These are phyloP conservation scores for Nephrocerus scutellatus DNA, from an alignment of 2,888 invertebrate species.

Conservation along the genomic window DNA sequence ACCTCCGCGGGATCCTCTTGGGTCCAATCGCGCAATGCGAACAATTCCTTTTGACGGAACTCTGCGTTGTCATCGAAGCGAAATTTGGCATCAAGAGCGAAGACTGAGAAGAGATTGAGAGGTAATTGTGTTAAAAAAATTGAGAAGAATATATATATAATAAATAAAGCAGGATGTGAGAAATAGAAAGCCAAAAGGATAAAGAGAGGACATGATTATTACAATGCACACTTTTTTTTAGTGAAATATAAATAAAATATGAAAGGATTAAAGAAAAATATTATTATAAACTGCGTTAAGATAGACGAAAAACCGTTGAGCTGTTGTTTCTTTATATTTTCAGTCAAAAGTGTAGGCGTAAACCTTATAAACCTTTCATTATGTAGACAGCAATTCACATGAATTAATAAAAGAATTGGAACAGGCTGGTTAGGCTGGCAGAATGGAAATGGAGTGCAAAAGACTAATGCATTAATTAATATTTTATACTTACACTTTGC, in stretches of 20 bases:
- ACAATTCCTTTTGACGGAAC: slow-evolving; percentile 84
- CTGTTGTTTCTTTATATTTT: too few relatives aligned
- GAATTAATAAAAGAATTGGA: too few relatives aligned
- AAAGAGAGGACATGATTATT: too few relatives aligned
- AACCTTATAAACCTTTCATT: too few relatives aligned
- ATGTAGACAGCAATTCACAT: too few relatives aligned
- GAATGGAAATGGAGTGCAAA: too few relatives aligned
- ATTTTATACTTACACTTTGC: slow-evolving; percentile 10
- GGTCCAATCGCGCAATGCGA: slow-evolving; percentile 73
- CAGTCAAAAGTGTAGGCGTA: too few relatives aligned
- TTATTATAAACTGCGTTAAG: neutral
- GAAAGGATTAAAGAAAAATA: neutral
- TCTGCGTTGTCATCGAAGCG: slow-evolving; percentile 93
- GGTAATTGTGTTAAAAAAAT: neutral
- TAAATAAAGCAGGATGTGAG: neutral
- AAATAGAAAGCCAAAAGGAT: neutral
- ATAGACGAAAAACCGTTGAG: too few relatives aligned
- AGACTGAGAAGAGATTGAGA: slow-evolving; percentile 53
- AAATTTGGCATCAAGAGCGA: slow-evolving; percentile 90
- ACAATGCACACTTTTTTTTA: too few relatives aligned
- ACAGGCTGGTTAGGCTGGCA: too few relatives aligned
- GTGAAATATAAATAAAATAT: too few relatives aligned
- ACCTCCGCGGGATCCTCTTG: slow-evolving; percentile 93
- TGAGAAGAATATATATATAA: neutral
- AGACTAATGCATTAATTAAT: too few relatives aligned